Conservation (phyloP, 2,888 invertebrate genomes). For the Ichneumoninae sp. region DNA sequence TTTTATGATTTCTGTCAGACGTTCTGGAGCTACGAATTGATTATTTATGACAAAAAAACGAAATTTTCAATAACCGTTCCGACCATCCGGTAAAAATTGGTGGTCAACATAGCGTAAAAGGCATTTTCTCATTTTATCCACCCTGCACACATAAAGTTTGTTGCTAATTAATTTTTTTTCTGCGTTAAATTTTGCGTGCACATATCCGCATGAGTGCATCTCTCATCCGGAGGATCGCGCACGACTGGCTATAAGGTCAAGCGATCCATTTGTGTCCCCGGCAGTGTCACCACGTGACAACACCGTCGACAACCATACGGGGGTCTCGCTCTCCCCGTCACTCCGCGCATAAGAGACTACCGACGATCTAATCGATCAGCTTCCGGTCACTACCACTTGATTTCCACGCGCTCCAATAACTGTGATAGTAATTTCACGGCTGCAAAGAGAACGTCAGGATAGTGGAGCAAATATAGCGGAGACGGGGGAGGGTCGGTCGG, state of each 20-base stretch:
- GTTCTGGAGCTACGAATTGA: no score
- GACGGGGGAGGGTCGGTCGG: background rate
- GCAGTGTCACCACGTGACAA: constrained; percentile 67
- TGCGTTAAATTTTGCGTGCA: constrained; percentile 2
- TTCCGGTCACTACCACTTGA: constrained; percentile 70
- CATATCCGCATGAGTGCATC: background rate
- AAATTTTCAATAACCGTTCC: background rate
- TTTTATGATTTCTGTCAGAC: background rate
- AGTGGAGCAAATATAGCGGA: background rate
- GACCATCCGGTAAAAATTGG: background rate
- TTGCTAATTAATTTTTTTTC: background rate
- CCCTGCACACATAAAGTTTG: background rate
- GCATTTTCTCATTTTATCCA: background rate
- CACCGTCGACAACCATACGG: constrained; percentile 44
- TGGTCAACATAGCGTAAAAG: background rate
- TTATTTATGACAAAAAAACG: no score
- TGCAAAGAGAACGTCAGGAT: constrained; percentile 53
- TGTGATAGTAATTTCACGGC: constrained; percentile 64
- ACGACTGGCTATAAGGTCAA: constrained; percentile 44
- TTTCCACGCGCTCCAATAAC: constrained; percentile 68
- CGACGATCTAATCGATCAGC: constrained; percentile 65
- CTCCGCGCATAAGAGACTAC: constrained; percentile 47
- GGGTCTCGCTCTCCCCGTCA: background rate
- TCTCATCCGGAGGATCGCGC: constrained; percentile 37
- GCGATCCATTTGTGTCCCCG: constrained; percentile 55